Evolutionary conservation across 2,888 invertebrate genomes (phyloP).

Genomic region (Taenaris catops): DNA sequence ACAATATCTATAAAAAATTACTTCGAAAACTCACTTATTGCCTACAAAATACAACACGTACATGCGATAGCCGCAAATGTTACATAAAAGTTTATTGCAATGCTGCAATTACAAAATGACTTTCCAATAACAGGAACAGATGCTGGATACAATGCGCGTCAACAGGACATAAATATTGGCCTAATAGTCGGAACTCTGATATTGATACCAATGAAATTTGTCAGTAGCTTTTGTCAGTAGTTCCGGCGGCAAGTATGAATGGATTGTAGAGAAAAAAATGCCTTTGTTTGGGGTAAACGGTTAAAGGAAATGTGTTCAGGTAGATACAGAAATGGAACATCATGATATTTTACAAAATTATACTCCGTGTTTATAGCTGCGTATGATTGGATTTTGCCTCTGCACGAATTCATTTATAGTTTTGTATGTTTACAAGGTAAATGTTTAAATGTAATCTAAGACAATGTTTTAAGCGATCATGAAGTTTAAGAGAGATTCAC

Average conservation of each 20-base stretch:
- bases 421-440: too few relatives aligned
- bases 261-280: constrained; percentile 24
- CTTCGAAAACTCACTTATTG: too few relatives aligned
- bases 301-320: constrained; percentile 59
- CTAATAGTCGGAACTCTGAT: constrained; percentile 71
- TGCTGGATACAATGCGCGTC: constrained; percentile 44
- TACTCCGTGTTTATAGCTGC: too few relatives aligned
- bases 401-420: too few relatives aligned
- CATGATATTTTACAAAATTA: too few relatives aligned
- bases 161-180: constrained; percentile 68
- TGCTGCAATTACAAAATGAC: constrained; percentile 20
- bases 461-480: too few relatives aligned
- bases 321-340: constrained; percentile 51
- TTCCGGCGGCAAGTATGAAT: constrained; percentile 65
- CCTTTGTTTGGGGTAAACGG: constrained; percentile 50
- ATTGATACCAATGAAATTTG: constrained; percentile 64
- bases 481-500: too few relatives aligned
- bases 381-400: too few relatives aligned
- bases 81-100: constrained; percentile 16
- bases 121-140: constrained; percentile 22
- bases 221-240: constrained; percentile 61
- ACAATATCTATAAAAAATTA: too few relatives aligned
- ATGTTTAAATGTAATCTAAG: too few relatives aligned
- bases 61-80: constrained; percentile 1
- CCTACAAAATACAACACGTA: constrained; percentile 1